Evolutionary conservation across 2,113 vertebrate genomes (phyloP).

Genomic region (Oncorhynchus nerka): DNA sequence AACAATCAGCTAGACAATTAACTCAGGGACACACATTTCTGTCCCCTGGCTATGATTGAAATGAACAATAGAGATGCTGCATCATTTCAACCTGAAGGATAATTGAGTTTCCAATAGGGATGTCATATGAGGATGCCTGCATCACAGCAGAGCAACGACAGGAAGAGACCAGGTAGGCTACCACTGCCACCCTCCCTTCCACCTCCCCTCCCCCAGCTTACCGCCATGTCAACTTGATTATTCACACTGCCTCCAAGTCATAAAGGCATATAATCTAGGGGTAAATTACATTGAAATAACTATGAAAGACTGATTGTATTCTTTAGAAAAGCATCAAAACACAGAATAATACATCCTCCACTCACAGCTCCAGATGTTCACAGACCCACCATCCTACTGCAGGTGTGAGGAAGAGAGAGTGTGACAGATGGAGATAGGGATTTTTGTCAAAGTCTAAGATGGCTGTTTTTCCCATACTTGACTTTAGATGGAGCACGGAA

Average conservation of each 20-base stretch:
- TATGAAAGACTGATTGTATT: not conserved
- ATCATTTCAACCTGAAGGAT: not conserved
- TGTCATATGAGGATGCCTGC: slow-evolving; percentile 24
- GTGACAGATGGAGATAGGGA: not conserved
- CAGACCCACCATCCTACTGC: not conserved
- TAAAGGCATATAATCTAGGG: slow-evolving; percentile 4
- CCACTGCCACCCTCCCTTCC: not conserved
- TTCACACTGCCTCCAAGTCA: slow-evolving; percentile 24
- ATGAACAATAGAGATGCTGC: not conserved
- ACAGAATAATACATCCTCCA: not conserved
- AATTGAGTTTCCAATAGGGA: not conserved
- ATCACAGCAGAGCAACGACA: too few species aligned
- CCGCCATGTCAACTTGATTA: slow-evolving; percentile 53
- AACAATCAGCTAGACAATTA: not conserved
- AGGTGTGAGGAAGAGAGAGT: not conserved
- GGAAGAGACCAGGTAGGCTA: not conserved
- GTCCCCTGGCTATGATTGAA: not conserved
- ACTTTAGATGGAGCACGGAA: not conserved
- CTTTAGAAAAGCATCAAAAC: not conserved
- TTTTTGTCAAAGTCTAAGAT: not conserved
- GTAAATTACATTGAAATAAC: too few species aligned
- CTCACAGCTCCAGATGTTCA: not conserved
- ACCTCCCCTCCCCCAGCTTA: slow-evolving; percentile 19
- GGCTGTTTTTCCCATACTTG: not conserved
- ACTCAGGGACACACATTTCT: not conserved